Evolutionary conservation across 2,113 vertebrate species (phyloP), one percentile per base, ranked within the genome.

Genomic region (Microcebus tavaratra): DNA sequence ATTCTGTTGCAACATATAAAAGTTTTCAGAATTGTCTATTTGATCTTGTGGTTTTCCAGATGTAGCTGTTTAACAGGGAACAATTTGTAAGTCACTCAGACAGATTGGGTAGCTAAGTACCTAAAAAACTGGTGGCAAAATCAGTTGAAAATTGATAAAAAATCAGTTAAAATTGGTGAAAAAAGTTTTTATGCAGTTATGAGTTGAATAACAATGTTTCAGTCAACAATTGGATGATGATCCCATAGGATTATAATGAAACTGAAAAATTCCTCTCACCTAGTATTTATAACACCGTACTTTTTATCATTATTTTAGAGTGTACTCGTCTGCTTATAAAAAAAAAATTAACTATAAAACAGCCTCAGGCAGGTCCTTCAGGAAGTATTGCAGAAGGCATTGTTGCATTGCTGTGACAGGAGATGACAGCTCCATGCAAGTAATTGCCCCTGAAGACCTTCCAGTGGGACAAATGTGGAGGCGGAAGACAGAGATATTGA

Each of bases 51-150:
- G 59, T 88, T 82, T 82, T 57, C 14, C 4, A 31, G 48, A 31
- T 42, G 6, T 65, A 94, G 27, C 23, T 59, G 34, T 57, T 42
- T 76, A 70, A 29, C 14, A 87, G 27, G 5, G 70, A 84, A 67
- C 0, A 21, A n/a, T 29, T 87, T 68, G 2, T 21, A 12, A 73
- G 21, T 61, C 68, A 12, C 3, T 79, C 10, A 73, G 31, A 59
- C 1, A 53, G 2, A 53, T 3, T 23, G 29, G 1, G 0, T 55
- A 48, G 8, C n/a, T 50, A 42, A 90, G 0, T 27, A 55, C 45
- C 48, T 25, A 5, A 8, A 61, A 80, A 57, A 55, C 39, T 48
- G 31, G 12, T 67, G 25, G 5, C 36, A 79, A 78, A 57, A 59
- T 78, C 18, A 27, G 31, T 42, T 39, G 17, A 81, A 79, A 75